Conservation (phyloP, 1,140 invertebrate species). For the Drosophila grimshawi region DNA sequence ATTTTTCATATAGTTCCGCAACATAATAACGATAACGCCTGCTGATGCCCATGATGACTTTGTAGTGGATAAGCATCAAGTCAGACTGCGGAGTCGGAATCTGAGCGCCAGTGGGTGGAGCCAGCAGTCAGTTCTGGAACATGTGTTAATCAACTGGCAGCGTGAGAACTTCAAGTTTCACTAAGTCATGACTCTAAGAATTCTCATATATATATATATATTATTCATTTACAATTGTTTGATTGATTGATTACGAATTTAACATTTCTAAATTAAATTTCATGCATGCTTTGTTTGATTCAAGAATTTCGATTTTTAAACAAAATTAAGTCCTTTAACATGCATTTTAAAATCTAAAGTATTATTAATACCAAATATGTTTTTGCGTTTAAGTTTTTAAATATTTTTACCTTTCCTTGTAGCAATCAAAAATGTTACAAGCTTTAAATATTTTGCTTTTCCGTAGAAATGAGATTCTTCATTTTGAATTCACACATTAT, state of each 20-base stretch:
- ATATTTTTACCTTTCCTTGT: too few relatives aligned
- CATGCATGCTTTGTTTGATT: background rate
- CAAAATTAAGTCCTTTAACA: too few relatives aligned
- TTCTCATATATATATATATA: background rate
- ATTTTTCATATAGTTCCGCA: slow-evolving; percentile 73
- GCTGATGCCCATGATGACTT: slow-evolving; percentile 43
- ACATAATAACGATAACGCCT: slow-evolving; percentile 37
- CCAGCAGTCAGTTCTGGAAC: slow-evolving; percentile 26
- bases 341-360: too few relatives aligned
- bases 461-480: too few relatives aligned
- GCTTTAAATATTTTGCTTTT: background rate
- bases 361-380: too few relatives aligned
- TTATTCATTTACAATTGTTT: background rate
- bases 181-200: slow-evolving; percentile 7
- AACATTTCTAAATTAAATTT: background rate
- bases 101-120: background rate
- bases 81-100: slow-evolving; percentile 11
- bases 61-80: slow-evolving; percentile 58
- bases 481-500: too few relatives aligned
- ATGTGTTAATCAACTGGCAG: slow-evolving; percentile 33
- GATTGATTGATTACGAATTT: slow-evolving; percentile 12
- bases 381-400: too few relatives aligned
- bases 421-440: too few relatives aligned
- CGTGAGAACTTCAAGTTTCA: slow-evolving; percentile 11
- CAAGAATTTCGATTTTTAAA: too few relatives aligned